Conservation (phyloP, 92 coral and sea anemone species). For the Zoanthus sociatus region DNA sequence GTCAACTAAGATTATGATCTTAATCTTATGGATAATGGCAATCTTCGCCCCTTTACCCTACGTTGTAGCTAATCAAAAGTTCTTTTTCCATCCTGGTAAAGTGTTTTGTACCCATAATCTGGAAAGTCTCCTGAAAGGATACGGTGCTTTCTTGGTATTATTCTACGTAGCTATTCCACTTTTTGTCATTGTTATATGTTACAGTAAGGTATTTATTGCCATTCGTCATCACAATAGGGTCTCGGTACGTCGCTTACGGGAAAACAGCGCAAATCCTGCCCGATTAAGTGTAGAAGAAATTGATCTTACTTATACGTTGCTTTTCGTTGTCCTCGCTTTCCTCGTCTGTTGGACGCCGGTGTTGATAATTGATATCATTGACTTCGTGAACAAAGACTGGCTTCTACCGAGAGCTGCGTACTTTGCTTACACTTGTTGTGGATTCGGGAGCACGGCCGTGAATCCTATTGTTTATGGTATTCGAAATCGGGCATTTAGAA, state of each 20-base stretch:
- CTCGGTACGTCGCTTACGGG: background rate
- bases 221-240: conserved; percentile 67
- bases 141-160: conserved; percentile 70
- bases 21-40: conserved; percentile 66
- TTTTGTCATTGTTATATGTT: conserved; percentile 59
- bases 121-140: conserved; percentile 61
- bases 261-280: background rate
- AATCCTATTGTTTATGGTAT: background rate
- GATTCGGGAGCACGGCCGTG: background rate
- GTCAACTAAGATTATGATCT: conserved; percentile 62
- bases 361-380: background rate
- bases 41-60: conserved; percentile 76
- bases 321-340: background rate
- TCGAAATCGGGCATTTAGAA: background rate
- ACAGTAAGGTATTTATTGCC: conserved; percentile 62
- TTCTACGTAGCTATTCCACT: conserved; percentile 70
- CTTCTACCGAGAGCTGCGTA: conserved; percentile 1
- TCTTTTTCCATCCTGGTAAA: conserved; percentile 79
- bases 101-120: conserved; percentile 69
- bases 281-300: background rate
- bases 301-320: background rate
- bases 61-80: conserved; percentile 59
- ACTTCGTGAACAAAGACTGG: conserved; percentile 1
- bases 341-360: background rate
- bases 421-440: background rate